Conservation (phyloP, 2,888 invertebrate species). For the Diadegma fenestrale region DNA sequence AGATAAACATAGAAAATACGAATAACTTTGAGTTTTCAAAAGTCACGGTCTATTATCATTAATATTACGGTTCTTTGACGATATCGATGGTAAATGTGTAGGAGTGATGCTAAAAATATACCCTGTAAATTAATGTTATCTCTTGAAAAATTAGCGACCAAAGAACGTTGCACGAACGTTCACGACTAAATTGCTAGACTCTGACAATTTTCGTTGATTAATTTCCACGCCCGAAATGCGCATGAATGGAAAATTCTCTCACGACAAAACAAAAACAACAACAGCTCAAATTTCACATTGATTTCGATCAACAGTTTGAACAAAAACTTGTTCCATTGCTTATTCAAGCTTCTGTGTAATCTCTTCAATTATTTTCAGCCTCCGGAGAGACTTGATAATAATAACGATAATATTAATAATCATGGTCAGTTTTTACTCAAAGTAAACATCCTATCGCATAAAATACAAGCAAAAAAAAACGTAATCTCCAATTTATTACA, state of each 20-base stretch:
- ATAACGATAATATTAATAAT: not conserved
- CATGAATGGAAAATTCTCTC: not conserved
- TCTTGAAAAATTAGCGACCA: not conserved
- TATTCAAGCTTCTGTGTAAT: slow-evolving; percentile 17
- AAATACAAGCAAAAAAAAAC: not conserved
- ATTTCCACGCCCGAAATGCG: not conserved
- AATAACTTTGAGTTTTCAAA: slow-evolving; percentile 12
- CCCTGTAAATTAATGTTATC: slow-evolving; percentile 62
- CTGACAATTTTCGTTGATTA: not conserved
- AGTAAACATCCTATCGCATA: slow-evolving; percentile 13
- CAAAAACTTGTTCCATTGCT: not conserved
- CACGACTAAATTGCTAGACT: not conserved
- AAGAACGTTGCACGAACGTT: not conserved
- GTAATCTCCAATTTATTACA: not conserved
- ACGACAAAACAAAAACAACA: not conserved
- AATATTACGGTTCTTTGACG: slow-evolving; percentile 55
- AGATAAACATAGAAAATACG: slow-evolving; percentile 14
- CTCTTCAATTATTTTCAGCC: not conserved
- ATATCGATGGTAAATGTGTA: slow-evolving; percentile 69
- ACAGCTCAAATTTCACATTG: not conserved
- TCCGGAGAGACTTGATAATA: not conserved
- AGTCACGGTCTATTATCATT: slow-evolving; percentile 38
- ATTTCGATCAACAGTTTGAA: not conserved
- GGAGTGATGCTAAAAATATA: slow-evolving; percentile 58
- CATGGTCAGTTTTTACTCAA: slow-evolving; percentile 15